phyloP scores from a whole-genome alignment of 2,888 invertebrate genomes.

The Branchinecta sandiegonensis region DNA sequence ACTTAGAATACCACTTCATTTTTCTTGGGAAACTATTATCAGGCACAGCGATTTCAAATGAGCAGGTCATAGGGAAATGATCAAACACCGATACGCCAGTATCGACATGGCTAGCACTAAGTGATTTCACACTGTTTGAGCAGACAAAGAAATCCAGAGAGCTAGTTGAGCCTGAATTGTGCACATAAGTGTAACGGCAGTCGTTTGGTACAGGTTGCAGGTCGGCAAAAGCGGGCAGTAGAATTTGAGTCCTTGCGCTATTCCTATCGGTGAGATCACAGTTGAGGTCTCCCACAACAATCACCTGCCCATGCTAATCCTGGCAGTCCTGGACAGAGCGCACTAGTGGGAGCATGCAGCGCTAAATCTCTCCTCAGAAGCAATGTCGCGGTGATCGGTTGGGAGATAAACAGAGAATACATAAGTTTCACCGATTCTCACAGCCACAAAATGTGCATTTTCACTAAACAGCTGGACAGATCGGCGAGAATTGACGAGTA shows the following conservation, averaged over 20 bases:
- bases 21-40: too few relatives aligned
- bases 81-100: conserved; percentile 1
- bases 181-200: neutral
- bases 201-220: too few relatives aligned
- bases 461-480: neutral
- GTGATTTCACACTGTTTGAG: neutral
- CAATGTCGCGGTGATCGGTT: neutral
- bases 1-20: neutral
- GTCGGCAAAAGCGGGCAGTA: neutral
- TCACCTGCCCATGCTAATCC: too few relatives aligned
- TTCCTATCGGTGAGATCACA: neutral
- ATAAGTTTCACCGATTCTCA: neutral
- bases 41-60: neutral
- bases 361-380: neutral
- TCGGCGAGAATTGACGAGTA: neutral
- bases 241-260: conserved; percentile 1
- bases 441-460: neutral
- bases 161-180: neutral
- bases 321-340: too few relatives aligned
- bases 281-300: neutral
- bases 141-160: neutral
- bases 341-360: too few relatives aligned
- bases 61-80: neutral
- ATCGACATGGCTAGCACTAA: neutral
- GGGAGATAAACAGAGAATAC: conserved; percentile 14